phyloP scores from a whole-genome alignment of 2,888 invertebrate species.

The Epinotia demarniana region DNA sequence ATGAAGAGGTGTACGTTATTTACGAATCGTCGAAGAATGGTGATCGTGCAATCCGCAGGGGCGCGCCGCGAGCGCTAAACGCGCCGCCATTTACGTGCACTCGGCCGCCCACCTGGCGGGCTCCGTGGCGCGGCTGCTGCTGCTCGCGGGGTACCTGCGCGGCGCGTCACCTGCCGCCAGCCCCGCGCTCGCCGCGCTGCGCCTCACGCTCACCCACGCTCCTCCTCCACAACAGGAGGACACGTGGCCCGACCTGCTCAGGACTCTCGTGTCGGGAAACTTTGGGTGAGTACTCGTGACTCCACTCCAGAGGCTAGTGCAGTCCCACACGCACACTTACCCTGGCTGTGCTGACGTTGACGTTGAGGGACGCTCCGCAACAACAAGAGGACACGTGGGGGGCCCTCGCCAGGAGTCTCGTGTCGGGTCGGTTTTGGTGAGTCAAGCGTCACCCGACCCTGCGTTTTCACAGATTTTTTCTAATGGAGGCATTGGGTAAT shows the following conservation, averaged over 20 bases:
- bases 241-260: conserved; percentile 63
- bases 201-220: conserved; percentile 85
- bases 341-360: conserved; percentile 84
- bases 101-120: conserved; percentile 73
- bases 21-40: no score
- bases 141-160: conserved; percentile 86
- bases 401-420: conserved; percentile 61
- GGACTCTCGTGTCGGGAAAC: conserved; percentile 70
- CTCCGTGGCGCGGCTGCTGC: conserved; percentile 74
- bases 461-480: no score
- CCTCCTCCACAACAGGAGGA: conserved; percentile 62
- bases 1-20: no score
- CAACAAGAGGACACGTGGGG: conserved; percentile 62
- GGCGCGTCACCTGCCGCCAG: conserved; percentile 74
- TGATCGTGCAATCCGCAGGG: conserved; percentile 5
- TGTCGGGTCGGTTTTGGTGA: background rate
- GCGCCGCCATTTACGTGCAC: conserved; percentile 75
- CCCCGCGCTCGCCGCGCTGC: conserved; percentile 82
- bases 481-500: no score
- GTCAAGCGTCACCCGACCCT: no score
- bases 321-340: conserved; percentile 78
- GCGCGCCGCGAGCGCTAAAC: conserved; percentile 64
- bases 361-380: conserved; percentile 84
- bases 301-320: conserved; percentile 66
- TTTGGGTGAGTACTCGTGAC: conserved; percentile 66